Evolutionary conservation across 2,113 vertebrate genomes (phyloP).

Genomic region (Melanotaenia duboulayi): DNA sequence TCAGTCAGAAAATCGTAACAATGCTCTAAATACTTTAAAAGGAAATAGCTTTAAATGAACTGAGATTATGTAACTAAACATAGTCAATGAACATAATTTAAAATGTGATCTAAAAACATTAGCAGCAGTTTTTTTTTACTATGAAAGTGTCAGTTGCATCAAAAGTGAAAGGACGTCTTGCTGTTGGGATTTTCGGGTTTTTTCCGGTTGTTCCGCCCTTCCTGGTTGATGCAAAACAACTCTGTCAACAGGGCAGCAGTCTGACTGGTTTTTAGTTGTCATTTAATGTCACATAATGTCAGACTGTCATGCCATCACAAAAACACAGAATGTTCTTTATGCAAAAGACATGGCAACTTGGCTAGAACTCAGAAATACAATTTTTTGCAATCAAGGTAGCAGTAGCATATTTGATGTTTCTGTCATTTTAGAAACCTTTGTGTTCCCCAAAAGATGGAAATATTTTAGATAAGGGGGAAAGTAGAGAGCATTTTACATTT

Average conservation of each 20-base stretch:
- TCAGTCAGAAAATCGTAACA: too few species aligned
- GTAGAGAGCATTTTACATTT: not conserved
- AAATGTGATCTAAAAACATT: too few species aligned
- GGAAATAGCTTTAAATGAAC: too few species aligned
- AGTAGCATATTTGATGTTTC: too few species aligned
- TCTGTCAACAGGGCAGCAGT: constrained; percentile 52
- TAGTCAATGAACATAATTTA: too few species aligned
- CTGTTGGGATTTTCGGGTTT: not conserved
- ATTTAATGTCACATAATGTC: constrained; percentile 19
- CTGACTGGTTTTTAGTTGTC: constrained; percentile 67
- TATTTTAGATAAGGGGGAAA: constrained; percentile 2
- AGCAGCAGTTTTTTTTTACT: not conserved
- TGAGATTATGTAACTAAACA: too few species aligned
- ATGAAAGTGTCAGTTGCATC: not conserved
- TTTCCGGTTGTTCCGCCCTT: not conserved
- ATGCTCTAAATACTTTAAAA: too few species aligned
- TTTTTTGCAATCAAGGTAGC: too few species aligned
- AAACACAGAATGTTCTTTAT: not conserved
- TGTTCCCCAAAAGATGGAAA: not conserved
- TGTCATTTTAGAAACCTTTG: not conserved
- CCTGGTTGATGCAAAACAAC: not conserved
- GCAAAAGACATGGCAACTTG: not conserved
- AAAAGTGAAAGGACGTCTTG: not conserved
- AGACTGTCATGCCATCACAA: not conserved
- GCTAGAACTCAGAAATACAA: not conserved